phyloP scores from a whole-genome alignment of 2,113 vertebrate species.

The Crocuta crocuta region DNA sequence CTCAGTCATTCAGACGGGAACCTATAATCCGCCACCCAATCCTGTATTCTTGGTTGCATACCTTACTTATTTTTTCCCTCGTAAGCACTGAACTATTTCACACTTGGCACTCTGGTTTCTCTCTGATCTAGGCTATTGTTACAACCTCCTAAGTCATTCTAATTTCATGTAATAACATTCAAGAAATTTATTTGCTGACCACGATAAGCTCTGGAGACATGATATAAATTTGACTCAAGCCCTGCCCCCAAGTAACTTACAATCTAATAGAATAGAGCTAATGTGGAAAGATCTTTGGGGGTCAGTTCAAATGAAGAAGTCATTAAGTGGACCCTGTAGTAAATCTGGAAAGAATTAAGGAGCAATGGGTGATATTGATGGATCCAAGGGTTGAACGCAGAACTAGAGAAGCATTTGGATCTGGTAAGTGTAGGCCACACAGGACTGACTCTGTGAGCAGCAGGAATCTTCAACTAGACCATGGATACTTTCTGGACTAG shows the following conservation, averaged over 20 bases:
- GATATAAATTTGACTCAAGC: background rate
- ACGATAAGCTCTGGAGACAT: background rate
- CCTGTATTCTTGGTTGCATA: background rate
- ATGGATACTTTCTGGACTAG: background rate
- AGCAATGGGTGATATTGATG: background rate
- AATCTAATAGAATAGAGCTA: background rate
- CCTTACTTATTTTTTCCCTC: background rate
- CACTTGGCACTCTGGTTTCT: background rate
- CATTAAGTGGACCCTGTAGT: background rate
- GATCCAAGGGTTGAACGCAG: background rate
- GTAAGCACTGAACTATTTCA: background rate
- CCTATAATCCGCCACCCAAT: background rate
- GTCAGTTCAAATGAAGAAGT: background rate
- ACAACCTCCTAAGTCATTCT: background rate
- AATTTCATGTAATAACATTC: background rate
- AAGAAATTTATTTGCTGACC: conserved; percentile 4
- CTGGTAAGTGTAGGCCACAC: rapidly evolving
- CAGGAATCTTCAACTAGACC: background rate
- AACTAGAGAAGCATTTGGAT: background rate
- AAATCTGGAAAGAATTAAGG: background rate
- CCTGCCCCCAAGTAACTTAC: background rate
- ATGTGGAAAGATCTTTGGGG: background rate
- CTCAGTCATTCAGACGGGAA: background rate
- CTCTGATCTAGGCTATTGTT: background rate
- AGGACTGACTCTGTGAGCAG: background rate